Evolutionary conservation across 2,888 invertebrate species (phyloP), one percentile per base, ranked within the genome.

Genomic region (Ochropleura plecta): DNA sequence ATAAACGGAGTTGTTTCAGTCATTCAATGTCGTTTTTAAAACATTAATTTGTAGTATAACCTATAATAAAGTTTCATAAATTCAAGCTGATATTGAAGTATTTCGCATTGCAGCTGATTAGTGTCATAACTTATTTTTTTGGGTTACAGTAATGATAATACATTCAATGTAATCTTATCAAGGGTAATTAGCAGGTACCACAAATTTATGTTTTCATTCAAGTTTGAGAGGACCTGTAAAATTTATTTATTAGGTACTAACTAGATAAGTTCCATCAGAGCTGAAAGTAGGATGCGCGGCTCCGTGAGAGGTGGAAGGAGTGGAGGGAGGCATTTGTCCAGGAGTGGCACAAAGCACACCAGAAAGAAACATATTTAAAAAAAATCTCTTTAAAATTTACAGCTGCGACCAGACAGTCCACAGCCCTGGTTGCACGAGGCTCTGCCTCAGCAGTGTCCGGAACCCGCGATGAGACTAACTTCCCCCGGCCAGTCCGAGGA

Each of bases 401-500:
- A 97, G 97, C 88, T 84, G 91, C 91, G 74, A 90, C 94, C 81
- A 96, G 95, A 92, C 96, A 97, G 93, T 93, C 94, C 79, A 93
- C 97, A 60, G 95, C 97, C 30, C 93, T 97, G 65, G 96, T 96
- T 30, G 94, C 96, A 8, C 96, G 97, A 73, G 96, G 96, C 71
- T 92, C 97, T 0, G 95, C 97, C 40, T 91, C 96, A 40, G 93
- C 95, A 67, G 93, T 93, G 7, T 90, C 94, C 64, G 97, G 97
- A 14, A 97, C 97, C 69, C 96, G 98, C 46, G 98, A 98, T 94
- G 96, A 97, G 85, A 97, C 97, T 80, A 98, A 98, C 94, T 98
- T 97, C 94, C 98, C 98, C 42, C 97, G 98, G 66, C 97, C 97
- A 1, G 96, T 97, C 72, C 97, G 98, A 85, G 97, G 84, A 82